Evolutionary conservation across 2,888 invertebrate genomes (phyloP), one percentile per base, ranked within the genome.

Genomic region (Xylophagus ater): DNA sequence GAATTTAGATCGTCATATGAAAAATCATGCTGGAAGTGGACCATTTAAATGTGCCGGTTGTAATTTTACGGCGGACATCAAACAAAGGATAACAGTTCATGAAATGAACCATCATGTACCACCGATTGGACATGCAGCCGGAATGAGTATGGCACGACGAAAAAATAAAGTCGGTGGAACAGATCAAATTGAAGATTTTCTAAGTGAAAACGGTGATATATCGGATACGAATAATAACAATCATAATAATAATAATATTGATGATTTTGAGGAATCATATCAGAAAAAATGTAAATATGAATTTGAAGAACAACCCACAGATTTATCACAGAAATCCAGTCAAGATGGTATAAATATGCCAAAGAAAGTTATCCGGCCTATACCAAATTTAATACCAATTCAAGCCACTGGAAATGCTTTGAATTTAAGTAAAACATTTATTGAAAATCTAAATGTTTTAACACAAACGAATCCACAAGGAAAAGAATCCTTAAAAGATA

Each of bases 1-100:
- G 83, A 93, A 93, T 66, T 71, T 89, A 64, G 93, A 93, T 60
- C 74, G 93, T 6, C 94, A 94, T 61, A 84, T 86, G 72, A 84
- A 86, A 65, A 89, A 89, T 60, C 90, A 92, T 67, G 83, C 80
- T 46, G 87, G 87, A 3, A 77, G 72, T 39, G 88, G 87, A n/a
- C 78, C 79, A 46, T 86, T 84, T 65, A 76, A 80, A 55, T 90
- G 90, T 64, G 78, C 81, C 28, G 79, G 83, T 50, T 90, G 90
- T 62, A 86, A 87, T 63, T 90, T 90, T 62, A 84, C 86, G 9
- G 87, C 89, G 23, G 87, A 89, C 57, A 89, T 89, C 60, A 85
- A 88, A 60, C 89, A 90, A 61, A 88, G 87, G 59, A 67, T 90
- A 57, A 89, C 89, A 12, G 87, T 88, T 44, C 89, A 89, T 64